Percentiles rank a stretch among this genome's conserved stretches.
Conservation (phyloP, 1,140 invertebrate species). For the Lithobius niger region DNA sequence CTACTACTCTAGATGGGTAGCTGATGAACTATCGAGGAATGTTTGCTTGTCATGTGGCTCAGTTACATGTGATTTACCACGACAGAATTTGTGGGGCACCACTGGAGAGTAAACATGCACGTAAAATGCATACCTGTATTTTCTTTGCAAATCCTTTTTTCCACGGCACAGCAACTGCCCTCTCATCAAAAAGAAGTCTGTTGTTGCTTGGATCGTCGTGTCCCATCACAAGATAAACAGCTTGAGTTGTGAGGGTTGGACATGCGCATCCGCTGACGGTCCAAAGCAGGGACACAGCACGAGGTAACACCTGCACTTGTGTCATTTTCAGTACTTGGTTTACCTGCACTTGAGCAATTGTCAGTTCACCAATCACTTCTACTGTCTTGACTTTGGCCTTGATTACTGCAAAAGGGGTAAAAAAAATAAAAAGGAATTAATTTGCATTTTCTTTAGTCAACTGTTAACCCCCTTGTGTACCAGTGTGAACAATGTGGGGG, state of each 20-base stretch:
- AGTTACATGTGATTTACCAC: too few relatives aligned
- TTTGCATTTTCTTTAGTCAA: background rate
- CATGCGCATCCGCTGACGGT: conserved; percentile 11
- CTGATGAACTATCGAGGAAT: too few relatives aligned
- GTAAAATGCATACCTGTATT: background rate
- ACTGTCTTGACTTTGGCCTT: conserved; percentile 8
- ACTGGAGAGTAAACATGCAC: too few relatives aligned
- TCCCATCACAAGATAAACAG: conserved; percentile 13
- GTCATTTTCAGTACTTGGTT: conserved; percentile 12
- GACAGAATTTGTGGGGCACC: too few relatives aligned
- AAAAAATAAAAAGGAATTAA: background rate
- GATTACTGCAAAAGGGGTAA: conserved; percentile 5
- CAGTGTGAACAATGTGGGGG: too few relatives aligned
- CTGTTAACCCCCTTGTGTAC: too few relatives aligned
- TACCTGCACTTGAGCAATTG: conserved; percentile 13
- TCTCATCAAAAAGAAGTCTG: conserved; percentile 9
- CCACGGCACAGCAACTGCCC: background rate
- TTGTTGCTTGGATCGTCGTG: conserved; percentile 9
- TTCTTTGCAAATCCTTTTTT: background rate
- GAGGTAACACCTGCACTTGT: conserved; percentile 6
- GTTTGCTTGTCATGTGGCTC: too few relatives aligned
- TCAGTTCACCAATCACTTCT: conserved; percentile 14
- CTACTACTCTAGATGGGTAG: too few relatives aligned
- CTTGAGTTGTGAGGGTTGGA: conserved; percentile 10
- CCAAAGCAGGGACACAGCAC: conserved; percentile 8